phyloP scores from a whole-genome alignment of 2,797 vertebrate species.

The Crocidura indochinensis region DNA sequence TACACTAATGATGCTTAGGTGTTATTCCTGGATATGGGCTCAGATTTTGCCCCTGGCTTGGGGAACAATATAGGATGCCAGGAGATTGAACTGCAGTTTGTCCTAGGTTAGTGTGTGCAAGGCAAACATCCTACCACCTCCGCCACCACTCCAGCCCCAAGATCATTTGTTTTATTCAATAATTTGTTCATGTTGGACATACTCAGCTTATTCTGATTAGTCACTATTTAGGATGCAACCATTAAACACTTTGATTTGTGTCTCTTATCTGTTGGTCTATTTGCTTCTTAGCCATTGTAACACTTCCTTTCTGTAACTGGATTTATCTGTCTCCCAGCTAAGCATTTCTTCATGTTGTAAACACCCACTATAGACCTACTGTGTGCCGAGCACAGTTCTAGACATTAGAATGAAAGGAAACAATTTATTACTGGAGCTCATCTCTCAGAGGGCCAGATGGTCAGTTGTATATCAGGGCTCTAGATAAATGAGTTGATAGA shows the following conservation, averaged over 20 bases:
- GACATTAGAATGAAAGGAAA: background rate
- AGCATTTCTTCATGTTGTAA: background rate
- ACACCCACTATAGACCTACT: background rate
- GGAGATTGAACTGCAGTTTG: no score
- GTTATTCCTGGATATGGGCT: no score
- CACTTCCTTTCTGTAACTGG: background rate
- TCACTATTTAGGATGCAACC: background rate
- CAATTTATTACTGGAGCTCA: background rate
- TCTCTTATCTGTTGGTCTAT: background rate
- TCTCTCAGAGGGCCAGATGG: background rate
- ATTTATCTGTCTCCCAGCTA: background rate
- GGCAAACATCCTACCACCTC: no score
- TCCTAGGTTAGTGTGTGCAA: no score
- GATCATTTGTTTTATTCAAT: background rate
- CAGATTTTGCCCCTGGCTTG: no score
- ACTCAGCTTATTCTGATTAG: background rate
- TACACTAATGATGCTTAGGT: no score
- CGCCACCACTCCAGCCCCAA: no score
- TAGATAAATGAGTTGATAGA: slow-evolving; percentile 19
- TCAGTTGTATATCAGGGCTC: background rate
- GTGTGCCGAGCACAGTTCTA: background rate
- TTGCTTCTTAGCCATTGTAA: slow-evolving; percentile 6
- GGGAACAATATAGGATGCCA: no score
- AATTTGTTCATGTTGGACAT: background rate
- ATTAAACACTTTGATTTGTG: background rate